phyloP scores from a whole-genome alignment of 2,888 invertebrate species.

The Coremacera marginata region DNA sequence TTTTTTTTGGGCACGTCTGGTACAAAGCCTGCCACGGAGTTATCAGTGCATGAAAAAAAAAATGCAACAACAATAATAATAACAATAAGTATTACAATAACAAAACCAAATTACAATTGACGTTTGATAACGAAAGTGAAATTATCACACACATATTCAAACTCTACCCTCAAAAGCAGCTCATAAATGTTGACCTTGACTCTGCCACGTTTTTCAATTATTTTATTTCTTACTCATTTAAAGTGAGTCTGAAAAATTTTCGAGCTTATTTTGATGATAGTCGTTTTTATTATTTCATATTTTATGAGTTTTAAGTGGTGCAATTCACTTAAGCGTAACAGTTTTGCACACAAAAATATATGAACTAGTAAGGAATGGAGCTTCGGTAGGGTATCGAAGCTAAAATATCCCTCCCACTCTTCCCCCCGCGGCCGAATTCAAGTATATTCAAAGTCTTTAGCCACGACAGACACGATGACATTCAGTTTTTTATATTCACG shows the following conservation, averaged over 20 bases:
- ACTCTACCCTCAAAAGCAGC: background rate
- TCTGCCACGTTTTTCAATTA: background rate
- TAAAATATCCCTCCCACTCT: too few relatives aligned
- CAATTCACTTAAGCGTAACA: too few relatives aligned
- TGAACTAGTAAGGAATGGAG: too few relatives aligned
- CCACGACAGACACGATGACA: too few relatives aligned
- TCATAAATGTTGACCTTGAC: background rate
- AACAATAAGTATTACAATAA: background rate
- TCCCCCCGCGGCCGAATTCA: too few relatives aligned
- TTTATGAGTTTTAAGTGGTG: too few relatives aligned
- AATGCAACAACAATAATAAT: background rate
- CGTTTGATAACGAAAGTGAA: constrained; percentile 39
- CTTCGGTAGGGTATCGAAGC: too few relatives aligned
- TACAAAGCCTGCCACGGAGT: background rate
- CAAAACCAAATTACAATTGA: constrained; percentile 31
- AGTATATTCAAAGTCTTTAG: too few relatives aligned
- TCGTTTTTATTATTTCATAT: background rate
- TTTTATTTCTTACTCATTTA: background rate
- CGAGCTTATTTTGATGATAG: background rate
- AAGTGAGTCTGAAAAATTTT: background rate
- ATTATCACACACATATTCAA: constrained; percentile 10
- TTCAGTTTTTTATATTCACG: too few relatives aligned
- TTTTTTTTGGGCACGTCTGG: background rate
- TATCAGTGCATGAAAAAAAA: constrained; percentile 29
- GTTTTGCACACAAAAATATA: too few relatives aligned